These are phyloP conservation scores for Nesogale talazaci DNA, from an alignment of 2,113 vertebrate species.

Conservation along the genomic window DNA sequence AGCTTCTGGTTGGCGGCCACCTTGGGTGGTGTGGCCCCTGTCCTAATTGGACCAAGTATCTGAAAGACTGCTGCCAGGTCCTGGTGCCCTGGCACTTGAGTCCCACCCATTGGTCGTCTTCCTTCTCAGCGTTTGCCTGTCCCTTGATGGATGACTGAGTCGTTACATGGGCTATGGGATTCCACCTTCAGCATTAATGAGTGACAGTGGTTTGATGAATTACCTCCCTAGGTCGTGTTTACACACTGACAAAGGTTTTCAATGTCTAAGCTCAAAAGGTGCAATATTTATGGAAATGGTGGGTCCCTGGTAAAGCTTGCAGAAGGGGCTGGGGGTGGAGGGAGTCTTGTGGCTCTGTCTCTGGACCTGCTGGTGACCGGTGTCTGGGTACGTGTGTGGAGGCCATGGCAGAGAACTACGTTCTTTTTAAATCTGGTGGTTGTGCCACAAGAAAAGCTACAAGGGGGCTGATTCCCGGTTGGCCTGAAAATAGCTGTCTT, in stretches of 20 bases:
- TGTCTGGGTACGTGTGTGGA: neutral
- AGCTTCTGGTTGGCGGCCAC: neutral
- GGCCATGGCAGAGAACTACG: rapidly evolving
- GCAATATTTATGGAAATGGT: rapidly evolving
- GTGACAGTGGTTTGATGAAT: neutral
- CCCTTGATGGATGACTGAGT: neutral
- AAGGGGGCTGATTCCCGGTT: neutral
- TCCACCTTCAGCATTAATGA: neutral
- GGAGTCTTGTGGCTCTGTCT: too few relatives aligned
- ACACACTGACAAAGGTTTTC: neutral
- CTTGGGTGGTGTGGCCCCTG: neutral
- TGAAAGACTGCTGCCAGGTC: neutral
- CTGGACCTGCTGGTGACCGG: neutral
- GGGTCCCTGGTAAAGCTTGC: neutral
- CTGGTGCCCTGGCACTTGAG: neutral
- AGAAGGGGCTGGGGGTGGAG: neutral
- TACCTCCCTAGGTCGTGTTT: neutral
- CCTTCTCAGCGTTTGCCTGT: neutral
- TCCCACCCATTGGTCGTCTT: neutral
- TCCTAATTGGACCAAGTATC: neutral
- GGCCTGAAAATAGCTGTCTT: neutral
- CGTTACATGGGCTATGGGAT: neutral
- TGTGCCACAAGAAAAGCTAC: neutral
- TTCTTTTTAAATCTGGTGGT: neutral
- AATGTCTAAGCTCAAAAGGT: neutral